Evolutionary conservation across 2,113 vertebrate genomes (phyloP), one percentile per base, ranked within the genome.

Genomic region (Halcyon senegalensis): DNA sequence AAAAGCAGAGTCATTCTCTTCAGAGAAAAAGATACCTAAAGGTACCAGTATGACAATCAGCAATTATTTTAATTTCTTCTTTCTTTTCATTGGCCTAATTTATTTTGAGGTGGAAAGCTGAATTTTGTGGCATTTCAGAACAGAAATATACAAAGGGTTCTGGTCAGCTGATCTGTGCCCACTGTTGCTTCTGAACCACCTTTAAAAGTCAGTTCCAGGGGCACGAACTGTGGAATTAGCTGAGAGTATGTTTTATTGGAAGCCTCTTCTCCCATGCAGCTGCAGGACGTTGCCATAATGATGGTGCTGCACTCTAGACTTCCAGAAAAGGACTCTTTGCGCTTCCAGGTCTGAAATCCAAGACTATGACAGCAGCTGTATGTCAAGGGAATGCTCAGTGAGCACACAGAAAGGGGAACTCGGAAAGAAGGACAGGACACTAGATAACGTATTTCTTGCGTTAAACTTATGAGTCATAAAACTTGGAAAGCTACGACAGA

Each of bases 41-140:
- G 11, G 6, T 76, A 50, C 93, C 67, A 50, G 23, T 60, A 51
- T 30, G 85, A 92, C 5, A 41, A 23, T 35, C 2, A 11, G 41
- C 39, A 48, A 85, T 77, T 90, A 53, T 30, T 94, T 94, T 84
- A 66, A 74, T 67, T 66, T 87, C 18, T 67, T 73, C n/a, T 83
- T 90, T 96, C 18, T 89, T 93, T 88, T 84, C 20, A 77, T 67
- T 89, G 43, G 10, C 48, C 20, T 62, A 76, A 88, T 91, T 79
- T 74, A 91, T 84, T 90, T 70, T 75, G 67, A 83, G 64, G 11
- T 21, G 19, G 83, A 94, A 94, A 87, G n/a, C 60, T 76, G 69
- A 87, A 66, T 35, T 64, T 77, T 85, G 64, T 56, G 60, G 41
- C 14, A 63, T 78, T 94, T 90, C 63, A 60, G 35, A 78, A 44